These are phyloP conservation scores for Azemiops feae DNA, from an alignment of 2,113 vertebrate genomes.

Conservation along the genomic window DNA sequence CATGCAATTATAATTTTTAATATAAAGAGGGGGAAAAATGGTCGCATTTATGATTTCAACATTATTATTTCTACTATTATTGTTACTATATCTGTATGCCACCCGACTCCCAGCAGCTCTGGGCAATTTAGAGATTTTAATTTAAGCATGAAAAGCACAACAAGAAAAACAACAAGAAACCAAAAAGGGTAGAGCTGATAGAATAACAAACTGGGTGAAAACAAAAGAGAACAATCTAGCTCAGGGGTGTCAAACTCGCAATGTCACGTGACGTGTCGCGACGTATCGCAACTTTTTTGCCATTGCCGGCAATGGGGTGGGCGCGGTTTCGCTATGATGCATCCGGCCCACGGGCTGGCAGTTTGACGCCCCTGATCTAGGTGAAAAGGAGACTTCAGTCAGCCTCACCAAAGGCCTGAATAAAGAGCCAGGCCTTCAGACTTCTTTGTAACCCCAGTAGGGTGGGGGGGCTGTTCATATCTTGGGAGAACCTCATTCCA, in stretches of 20 bases:
- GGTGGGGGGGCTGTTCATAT: background rate
- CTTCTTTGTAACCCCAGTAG: background rate
- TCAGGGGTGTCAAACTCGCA: too few species aligned
- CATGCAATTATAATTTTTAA: background rate
- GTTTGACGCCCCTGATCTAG: background rate
- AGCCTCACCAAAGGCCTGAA: background rate
- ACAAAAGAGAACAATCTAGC: background rate
- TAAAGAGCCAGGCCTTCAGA: background rate
- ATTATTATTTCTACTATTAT: background rate
- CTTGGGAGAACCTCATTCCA: background rate
- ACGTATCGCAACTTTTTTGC: too few species aligned
- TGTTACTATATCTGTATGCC: background rate
- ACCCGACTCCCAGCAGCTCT: background rate
- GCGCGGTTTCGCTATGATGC: too few species aligned
- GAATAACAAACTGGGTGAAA: background rate
- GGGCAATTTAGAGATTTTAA: background rate
- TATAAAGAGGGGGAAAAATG: background rate
- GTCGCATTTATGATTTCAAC: background rate
- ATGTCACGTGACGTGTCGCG: too few species aligned
- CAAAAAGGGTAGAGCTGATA: background rate
- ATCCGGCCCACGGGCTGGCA: too few species aligned
- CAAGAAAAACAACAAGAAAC: background rate
- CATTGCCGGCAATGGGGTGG: too few species aligned
- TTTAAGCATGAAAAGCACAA: background rate
- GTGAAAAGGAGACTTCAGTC: background rate